These are phyloP conservation scores for Spisula solida DNA, from an alignment of 2,888 invertebrate species.

Conservation along the genomic window DNA sequence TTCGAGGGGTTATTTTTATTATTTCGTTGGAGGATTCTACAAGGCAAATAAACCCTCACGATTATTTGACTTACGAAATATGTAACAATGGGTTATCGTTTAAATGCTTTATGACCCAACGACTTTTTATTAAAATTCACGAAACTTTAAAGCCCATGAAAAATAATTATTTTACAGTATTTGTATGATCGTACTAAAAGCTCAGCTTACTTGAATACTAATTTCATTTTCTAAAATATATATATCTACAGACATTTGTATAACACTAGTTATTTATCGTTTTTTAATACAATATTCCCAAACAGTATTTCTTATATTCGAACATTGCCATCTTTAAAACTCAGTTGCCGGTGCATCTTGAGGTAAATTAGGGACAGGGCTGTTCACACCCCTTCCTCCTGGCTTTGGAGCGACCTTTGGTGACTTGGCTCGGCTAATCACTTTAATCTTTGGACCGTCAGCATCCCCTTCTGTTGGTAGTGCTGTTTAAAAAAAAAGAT, in stretches of 20 bases:
- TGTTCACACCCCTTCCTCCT: constrained; percentile 31
- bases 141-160: too few relatives aligned
- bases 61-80: too few relatives aligned
- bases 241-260: not conserved
- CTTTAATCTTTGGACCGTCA: constrained; percentile 59
- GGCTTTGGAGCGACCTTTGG: constrained; percentile 56
- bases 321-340: constrained; percentile 1
- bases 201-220: not conserved
- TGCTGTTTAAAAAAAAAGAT: constrained; percentile 18
- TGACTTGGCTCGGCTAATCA: constrained; percentile 58
- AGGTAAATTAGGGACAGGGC: constrained; percentile 33
- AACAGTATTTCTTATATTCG: not conserved
- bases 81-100: too few relatives aligned
- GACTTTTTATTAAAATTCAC: too few relatives aligned
- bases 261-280: not conserved
- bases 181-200: not conserved
- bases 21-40: too few relatives aligned
- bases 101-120: too few relatives aligned
- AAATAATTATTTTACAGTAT: not conserved
- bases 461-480: constrained; percentile 33
- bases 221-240: not conserved
- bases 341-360: constrained; percentile 32
- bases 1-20: too few relatives aligned
- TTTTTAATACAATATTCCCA: not conserved
- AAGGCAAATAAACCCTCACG: too few relatives aligned